phyloP scores from a whole-genome alignment of 1,140 invertebrate species.

The Brachystomella parvula region DNA sequence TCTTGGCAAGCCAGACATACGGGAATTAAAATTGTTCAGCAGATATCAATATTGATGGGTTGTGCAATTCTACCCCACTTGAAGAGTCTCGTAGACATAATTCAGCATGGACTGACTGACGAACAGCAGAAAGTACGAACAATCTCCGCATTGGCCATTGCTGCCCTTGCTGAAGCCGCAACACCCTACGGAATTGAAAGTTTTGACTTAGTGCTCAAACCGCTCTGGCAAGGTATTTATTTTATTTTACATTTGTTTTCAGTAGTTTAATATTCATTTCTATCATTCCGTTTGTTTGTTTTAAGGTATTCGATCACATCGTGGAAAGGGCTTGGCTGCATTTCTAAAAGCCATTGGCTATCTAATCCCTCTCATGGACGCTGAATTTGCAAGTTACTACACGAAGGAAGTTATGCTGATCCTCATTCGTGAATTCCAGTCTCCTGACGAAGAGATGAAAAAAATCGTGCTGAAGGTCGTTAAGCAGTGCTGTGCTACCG shows the following conservation, averaged over 20 bases:
- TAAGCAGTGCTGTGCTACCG: slow-evolving; percentile 99
- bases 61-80: slow-evolving; percentile 98
- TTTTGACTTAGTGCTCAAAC: slow-evolving; percentile 98
- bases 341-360: slow-evolving; percentile 99
- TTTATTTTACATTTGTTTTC: background rate
- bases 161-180: slow-evolving; percentile 93
- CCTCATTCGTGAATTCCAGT: slow-evolving; percentile 97
- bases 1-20: slow-evolving; percentile 99
- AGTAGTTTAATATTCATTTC: background rate
- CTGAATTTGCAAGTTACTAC: slow-evolving; percentile 99
- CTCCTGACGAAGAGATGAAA: slow-evolving; percentile 99
- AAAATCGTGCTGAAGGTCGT: slow-evolving; percentile 99
- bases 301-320: slow-evolving; percentile 87
- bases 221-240: slow-evolving; percentile 89
- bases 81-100: slow-evolving; percentile 96
- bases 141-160: slow-evolving; percentile 96
- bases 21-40: slow-evolving; percentile 99
- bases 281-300: slow-evolving; percentile 55
- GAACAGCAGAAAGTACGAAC: slow-evolving; percentile 76
- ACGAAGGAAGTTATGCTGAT: slow-evolving; percentile 99
- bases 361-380: slow-evolving; percentile 98
- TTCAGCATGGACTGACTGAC: slow-evolving; percentile 83
- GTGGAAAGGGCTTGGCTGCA: slow-evolving; percentile 96
- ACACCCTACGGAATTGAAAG: slow-evolving; percentile 99
- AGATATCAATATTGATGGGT: slow-evolving; percentile 99